These are phyloP conservation scores for Ailuropoda melanoleuca DNA, from an alignment of 2,113 vertebrate species.

Conservation along the genomic window DNA sequence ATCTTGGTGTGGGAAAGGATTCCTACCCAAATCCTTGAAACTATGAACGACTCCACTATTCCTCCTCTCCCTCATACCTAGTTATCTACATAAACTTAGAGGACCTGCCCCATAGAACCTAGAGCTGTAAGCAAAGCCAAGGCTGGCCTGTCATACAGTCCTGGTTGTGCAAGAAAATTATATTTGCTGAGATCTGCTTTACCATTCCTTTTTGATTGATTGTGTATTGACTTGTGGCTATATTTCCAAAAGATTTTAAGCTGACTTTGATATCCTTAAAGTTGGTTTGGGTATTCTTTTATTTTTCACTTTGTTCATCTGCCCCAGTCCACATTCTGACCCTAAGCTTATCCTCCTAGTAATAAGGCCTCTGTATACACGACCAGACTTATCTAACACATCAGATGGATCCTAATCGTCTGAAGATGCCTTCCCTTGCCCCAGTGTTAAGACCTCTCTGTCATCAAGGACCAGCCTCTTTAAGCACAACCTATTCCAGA, in stretches of 20 bases:
- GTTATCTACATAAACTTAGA: not conserved
- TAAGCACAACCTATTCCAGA: not conserved
- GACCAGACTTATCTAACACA: not conserved
- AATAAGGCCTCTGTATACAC: not conserved
- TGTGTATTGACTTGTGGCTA: not conserved
- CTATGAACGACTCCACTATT: not conserved
- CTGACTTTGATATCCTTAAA: not conserved
- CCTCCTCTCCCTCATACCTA: not conserved
- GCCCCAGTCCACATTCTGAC: not conserved
- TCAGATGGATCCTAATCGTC: not conserved
- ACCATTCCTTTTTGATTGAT: not conserved
- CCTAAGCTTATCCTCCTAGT: not conserved
- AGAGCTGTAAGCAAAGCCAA: not conserved
- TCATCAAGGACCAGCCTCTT: not conserved
- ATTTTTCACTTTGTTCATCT: not conserved
- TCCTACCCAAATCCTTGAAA: not conserved
- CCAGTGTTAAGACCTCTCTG: not conserved
- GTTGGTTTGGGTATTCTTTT: not conserved
- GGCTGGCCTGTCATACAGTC: not conserved
- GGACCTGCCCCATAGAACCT: not conserved
- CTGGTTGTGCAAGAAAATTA: not conserved
- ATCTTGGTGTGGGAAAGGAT: not conserved
- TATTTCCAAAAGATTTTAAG: slow-evolving; percentile 2
- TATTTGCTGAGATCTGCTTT: not conserved
- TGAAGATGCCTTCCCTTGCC: not conserved